Base-by-base conservation (phyloP, 1,140 invertebrate genomes). In the Listronotus bonariensis region DNA sequence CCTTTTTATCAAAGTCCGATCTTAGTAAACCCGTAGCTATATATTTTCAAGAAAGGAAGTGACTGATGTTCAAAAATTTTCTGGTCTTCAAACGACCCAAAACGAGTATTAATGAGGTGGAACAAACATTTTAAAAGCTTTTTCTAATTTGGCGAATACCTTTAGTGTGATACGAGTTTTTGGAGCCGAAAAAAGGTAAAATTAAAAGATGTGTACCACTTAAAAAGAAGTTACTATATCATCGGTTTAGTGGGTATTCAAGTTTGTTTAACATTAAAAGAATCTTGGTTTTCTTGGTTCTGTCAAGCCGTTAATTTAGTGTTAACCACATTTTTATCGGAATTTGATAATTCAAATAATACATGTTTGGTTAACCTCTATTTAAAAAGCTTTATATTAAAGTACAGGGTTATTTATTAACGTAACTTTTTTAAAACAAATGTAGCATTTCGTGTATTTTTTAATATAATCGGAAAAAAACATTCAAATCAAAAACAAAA, bases 71-170 rank as follows among this genome's bases (percentile, higher is more conserved):
- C 43, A 18, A 46, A 46, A 46, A 15, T 46, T n/a, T 46, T 46
- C 15, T 18, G 43, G 43, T 42, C 14, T 42, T 42, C 6, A 42
- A 42, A 42, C n/a, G 11, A 34, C 32, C n/a, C 32, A 9, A 34
- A 42, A 15, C 41, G 6, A 6, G 41, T 18, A 52, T 52, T 52
- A 52, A 54, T 46, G 52, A 48, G 46, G 15, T 63, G 18, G 42
- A 52, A 63, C 40, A 46, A 48, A 41, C 41, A 63, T 63, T 55
- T 46, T 63, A 63, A 63, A 63, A 63, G 51, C 48, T 63, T 63
- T 46, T 63, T 42, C 49, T 55, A 63, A 63, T 63, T 63, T 52
- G 31, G 49, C 49, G 31, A 52, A 52, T 52, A 34, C 49, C 31
- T 52, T n/a, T 32, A 34, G 10, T 10, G 11, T 34, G 49, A 34